Conservation (phyloP, 2,113 vertebrate genomes). For the Hipposideros armiger region DNA sequence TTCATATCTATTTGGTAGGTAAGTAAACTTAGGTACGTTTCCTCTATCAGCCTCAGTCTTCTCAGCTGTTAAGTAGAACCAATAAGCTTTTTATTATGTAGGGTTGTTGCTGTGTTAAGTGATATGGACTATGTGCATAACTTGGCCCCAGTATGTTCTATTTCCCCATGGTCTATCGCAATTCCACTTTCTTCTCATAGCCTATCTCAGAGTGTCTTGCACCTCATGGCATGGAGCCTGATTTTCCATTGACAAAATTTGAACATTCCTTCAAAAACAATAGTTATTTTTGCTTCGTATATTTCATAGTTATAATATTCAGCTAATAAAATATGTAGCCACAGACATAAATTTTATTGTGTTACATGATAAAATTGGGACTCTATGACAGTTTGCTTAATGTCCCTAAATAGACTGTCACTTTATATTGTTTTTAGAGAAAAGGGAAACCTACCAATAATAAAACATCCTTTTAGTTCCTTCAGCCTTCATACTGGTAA, state of each 20-base stretch:
- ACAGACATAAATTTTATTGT: background rate
- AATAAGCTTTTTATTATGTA: background rate
- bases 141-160: background rate
- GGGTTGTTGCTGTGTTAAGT: background rate
- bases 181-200: background rate
- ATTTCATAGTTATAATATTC: background rate
- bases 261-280: background rate
- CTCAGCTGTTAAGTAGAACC: background rate
- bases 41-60: background rate
- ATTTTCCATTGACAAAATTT: background rate
- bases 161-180: background rate
- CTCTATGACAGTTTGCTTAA: background rate
- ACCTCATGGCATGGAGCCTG: background rate
- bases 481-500: background rate
- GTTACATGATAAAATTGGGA: background rate
- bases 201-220: background rate
- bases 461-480: background rate
- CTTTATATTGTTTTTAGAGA: background rate
- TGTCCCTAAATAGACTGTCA: background rate
- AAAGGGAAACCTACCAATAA: background rate
- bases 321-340: background rate
- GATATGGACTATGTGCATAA: background rate
- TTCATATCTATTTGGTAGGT: background rate
- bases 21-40: background rate
- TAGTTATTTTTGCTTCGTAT: constrained; percentile 23